Base-by-base conservation (phyloP, 1,140 invertebrate genomes). In the Caenorhabditis tropicalis region DNA sequence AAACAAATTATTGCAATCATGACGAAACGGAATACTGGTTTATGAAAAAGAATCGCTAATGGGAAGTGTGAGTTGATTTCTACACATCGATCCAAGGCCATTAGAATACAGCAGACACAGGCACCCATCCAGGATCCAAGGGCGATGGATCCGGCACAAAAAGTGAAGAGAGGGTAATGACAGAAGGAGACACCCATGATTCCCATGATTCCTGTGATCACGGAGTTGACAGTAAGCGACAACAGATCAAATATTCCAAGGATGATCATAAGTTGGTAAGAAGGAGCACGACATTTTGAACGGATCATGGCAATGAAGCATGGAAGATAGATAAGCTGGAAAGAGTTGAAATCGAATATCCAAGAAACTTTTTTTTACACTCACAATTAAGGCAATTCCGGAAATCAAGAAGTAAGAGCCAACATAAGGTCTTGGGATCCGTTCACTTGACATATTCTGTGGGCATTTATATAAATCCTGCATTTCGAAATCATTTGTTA, bases 261-360 rank as follows among this genome's bases (percentile, higher is more conserved):
- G 12, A 85, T 21, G 0, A 81, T 49, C 31, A 84, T 53, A 19
- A 46, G 39, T 56, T 84, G 29, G 43, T 58, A 81, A n/a, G 70
- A 39, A 31, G 60, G 31, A 27, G 33, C 16, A 16, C 82, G 60
- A 5, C 83, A 43, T 29, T 70, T 53, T 4, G 19, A n/a, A 7
- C 15, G n/a, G 2, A 70, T 5, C 24, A 84, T 70, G 1, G 29
- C 60, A 12, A 48, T 12, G 46, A 85, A 43, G 33, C 84, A 84
- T 21, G 33, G 15, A 48, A 60, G 6, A 36, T 93, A 98, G 96
- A 96, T 94, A 88, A 99, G 98, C 27, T 95, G 48, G 19, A 84
- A 70, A 46, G n/a, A n/a, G n/a, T n/a, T n/a, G n/a, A n/a, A n/a
- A n/a, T n/a, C n/a, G n/a, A n/a, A n/a, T n/a, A n/a, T n/a, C n/a